Evolutionary conservation across 2,888 invertebrate genomes (phyloP), one percentile per base, ranked within the genome.

Genomic region (Nycteola revayana): DNA sequence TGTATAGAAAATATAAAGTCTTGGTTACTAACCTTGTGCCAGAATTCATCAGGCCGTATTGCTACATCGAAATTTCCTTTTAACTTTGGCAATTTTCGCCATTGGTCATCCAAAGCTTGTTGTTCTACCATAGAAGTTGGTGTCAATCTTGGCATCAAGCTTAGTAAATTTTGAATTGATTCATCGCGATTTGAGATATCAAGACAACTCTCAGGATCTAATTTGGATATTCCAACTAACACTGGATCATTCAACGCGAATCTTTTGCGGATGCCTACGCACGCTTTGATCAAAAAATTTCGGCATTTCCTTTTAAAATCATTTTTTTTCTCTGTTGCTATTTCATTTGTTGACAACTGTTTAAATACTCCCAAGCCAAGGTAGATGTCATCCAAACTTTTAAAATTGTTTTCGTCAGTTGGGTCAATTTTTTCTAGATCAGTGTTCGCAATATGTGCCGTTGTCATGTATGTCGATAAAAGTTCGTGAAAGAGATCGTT

Each of bases 41-140:
- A n/a, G n/a, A n/a, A n/a, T n/a, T n/a, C n/a, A n/a, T n/a, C n/a
- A n/a, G n/a, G n/a, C n/a, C n/a, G 31, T 20, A 14, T 17, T 21
- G 9, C 7, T 7, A 18, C 17, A 21, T 28, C 28, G n/a, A 32
- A 9, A n/a, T n/a, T n/a, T n/a, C n/a, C n/a, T n/a, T n/a, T n/a
- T n/a, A n/a, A n/a, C n/a, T n/a, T n/a, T n/a, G 42, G 34, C 8
- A 42, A 34, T 31, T 42, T 37, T 37, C 37, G 14, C 42, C 37
- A 42, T 10, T 42, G 37, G 11, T 42, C 42, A 23, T 42, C 42
- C 9, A 42, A 9, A 9, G n/a, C 10, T 28, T 42, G 36, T 21
- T 42, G 36, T 30, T 36, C 42, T 22, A 11, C 9, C 21, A 36
- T 14, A 27, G 36, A 36, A 18, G 9, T 30, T 10, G 33, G 33